Base-by-base conservation (phyloP, 1,140 invertebrate species). In the Pissodes strobi region DNA sequence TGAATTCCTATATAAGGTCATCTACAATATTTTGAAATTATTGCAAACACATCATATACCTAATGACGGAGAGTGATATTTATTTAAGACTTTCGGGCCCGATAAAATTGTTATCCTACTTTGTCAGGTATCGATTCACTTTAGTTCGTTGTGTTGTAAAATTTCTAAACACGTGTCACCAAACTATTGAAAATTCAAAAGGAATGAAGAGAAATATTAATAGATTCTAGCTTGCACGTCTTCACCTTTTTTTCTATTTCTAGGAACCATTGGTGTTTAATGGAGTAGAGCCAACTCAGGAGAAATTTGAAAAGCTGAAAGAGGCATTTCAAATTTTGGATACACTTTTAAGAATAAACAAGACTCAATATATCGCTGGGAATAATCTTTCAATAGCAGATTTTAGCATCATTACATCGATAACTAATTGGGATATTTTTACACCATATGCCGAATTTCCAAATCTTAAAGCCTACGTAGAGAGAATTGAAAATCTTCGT, bases 381-480 rank as follows among this genome's bases (percentile, higher is more conserved):
- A 41, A 68, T 13, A 22, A 18, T 6, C 15, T 64, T 12, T 45
- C 61, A 2, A 57, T 68, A 23, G 66, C 66, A 13, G 66, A 68
- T 56, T 64, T 68, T 12, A 63, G 59, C 18, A 30, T 62, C 17
- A 17, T 59, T 2, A 49, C 66, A 5, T 57, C 38, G 2, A 3
- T 68, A 13, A 59, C 52, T 0, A 19, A 23, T 34, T 45, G 17
- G 22, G n/a, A 38, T 25, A 39, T 38, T 12, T 37, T 55, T 61
- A 34, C 34, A 18, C 52, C 9, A 15, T 48, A 55, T 18, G 45
- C 34, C 9, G 53, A 64, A 2, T 58, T 49, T 58, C 23, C 53
- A n/a, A 8, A 57, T 25, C 27, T 64, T 13, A 52, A 49, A 23
- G 34, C 27, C 10, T 64, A 57, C 25, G 17, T 64, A 4, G 43